These are phyloP conservation scores for Vulpes vulpes DNA, from an alignment of 2,113 vertebrate species.

Conservation along the genomic window DNA sequence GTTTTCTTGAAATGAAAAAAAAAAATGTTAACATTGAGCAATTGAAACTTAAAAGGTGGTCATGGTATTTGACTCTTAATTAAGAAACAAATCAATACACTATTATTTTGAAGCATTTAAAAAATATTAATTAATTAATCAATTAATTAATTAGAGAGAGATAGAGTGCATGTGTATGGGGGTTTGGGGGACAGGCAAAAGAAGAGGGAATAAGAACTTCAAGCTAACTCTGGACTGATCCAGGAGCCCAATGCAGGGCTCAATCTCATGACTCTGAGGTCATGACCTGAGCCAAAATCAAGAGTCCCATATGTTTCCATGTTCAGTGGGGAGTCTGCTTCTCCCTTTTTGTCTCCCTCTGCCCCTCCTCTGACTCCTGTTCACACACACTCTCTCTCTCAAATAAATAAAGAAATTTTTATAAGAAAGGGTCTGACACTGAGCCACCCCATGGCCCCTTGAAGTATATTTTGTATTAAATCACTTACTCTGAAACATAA, in stretches of 20 bases:
- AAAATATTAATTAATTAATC: too few relatives aligned
- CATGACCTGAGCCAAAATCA: background rate
- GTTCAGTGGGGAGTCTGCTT: background rate
- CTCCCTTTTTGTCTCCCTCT: background rate
- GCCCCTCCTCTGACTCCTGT: background rate
- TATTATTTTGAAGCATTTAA: background rate
- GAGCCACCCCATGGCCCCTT: background rate
- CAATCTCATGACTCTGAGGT: background rate
- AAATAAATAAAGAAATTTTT: background rate
- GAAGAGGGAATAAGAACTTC: background rate
- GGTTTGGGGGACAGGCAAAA: background rate
- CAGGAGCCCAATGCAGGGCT: background rate
- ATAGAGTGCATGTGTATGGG: background rate
- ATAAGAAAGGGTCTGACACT: background rate
- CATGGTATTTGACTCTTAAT: background rate
- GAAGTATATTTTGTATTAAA: background rate
- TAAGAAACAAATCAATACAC: background rate
- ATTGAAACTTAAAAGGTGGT: background rate
- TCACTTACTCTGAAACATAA: slow-evolving; percentile 4
- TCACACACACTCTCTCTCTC: too few relatives aligned
- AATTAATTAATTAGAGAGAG: background rate
- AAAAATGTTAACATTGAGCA: background rate
- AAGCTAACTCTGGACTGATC: background rate
- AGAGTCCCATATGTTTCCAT: background rate
- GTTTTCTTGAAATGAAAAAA: background rate